These are phyloP conservation scores for Meandrusa payeni DNA, from an alignment of 2,888 invertebrate species.

Conservation along the genomic window DNA sequence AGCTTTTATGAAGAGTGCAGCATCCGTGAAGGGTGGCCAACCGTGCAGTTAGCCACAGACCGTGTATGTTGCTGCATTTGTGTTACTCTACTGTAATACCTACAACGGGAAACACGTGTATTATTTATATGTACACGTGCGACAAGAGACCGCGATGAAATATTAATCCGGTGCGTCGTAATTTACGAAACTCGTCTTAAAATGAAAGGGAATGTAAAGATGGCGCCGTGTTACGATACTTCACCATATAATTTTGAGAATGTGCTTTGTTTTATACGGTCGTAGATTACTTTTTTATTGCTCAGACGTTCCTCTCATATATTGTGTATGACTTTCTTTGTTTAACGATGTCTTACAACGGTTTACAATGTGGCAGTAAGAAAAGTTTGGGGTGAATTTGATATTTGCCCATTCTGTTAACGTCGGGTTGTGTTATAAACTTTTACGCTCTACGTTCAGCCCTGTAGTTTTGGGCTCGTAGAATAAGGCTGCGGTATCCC, in stretches of 20 bases:
- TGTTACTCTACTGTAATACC: constrained; percentile 15
- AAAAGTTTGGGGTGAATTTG: too few relatives aligned
- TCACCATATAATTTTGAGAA: constrained; percentile 14
- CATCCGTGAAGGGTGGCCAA: constrained; percentile 18
- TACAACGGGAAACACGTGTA: constrained; percentile 23
- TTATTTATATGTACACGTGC: constrained; percentile 32
- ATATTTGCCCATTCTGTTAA: too few relatives aligned
- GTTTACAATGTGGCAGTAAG: too few relatives aligned
- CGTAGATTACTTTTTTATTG: constrained; percentile 23
- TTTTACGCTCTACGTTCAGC: too few relatives aligned
- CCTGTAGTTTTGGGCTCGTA: too few relatives aligned
- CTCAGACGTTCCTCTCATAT: constrained; percentile 6
- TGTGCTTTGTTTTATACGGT: constrained; percentile 19
- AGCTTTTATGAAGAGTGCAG: constrained; percentile 23
- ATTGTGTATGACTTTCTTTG: constrained; percentile 5
- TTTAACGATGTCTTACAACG: too few relatives aligned
- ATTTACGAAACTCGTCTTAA: constrained; percentile 22
- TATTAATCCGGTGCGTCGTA: constrained; percentile 29
- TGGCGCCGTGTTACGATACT: constrained; percentile 12
- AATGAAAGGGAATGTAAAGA: constrained; percentile 19
- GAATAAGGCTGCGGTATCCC: too few relatives aligned
- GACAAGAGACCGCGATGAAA: constrained; percentile 33
- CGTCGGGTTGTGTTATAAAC: too few relatives aligned
- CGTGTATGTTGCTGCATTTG: constrained; percentile 9
- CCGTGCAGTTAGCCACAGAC: constrained; percentile 6